These are phyloP conservation scores for Muscicapa comitata DNA, from an alignment of 2,797 vertebrate genomes.

Conservation along the genomic window DNA sequence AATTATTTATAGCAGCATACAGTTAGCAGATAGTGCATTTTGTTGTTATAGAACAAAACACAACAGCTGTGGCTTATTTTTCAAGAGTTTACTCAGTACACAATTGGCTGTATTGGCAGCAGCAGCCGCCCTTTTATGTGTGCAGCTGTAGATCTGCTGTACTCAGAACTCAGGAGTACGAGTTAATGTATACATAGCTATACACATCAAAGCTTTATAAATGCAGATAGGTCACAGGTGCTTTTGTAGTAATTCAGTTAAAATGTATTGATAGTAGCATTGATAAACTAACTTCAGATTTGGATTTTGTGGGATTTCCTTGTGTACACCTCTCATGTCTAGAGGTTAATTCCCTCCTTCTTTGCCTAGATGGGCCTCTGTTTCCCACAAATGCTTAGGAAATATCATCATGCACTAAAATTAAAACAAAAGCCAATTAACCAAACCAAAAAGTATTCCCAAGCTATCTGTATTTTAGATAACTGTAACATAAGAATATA, in stretches of 20 bases:
- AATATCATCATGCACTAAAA: neutral
- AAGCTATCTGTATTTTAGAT: neutral
- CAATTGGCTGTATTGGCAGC: neutral
- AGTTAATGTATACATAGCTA: neutral
- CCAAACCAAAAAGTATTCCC: neutral
- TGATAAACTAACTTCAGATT: neutral
- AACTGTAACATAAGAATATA: neutral
- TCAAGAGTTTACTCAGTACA: conserved; percentile 16
- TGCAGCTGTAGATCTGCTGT: conserved; percentile 12
- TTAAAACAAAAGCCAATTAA: neutral
- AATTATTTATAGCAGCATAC: conserved; percentile 2
- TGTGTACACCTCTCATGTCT: neutral
- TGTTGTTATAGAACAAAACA: neutral
- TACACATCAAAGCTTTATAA: neutral
- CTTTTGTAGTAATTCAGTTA: neutral
- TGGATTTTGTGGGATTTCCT: neutral
- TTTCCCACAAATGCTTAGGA: neutral
- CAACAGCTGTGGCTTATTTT: conserved; percentile 38
- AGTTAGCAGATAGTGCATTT: conserved; percentile 22
- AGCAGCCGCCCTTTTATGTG: neutral
- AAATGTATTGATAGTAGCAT: neutral
- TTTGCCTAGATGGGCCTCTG: neutral
- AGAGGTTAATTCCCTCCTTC: neutral
- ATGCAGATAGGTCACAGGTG: neutral
- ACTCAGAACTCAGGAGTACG: neutral